These are phyloP conservation scores for Capreolus pygargus DNA, from an alignment of 2,113 vertebrate species.

Conservation along the genomic window DNA sequence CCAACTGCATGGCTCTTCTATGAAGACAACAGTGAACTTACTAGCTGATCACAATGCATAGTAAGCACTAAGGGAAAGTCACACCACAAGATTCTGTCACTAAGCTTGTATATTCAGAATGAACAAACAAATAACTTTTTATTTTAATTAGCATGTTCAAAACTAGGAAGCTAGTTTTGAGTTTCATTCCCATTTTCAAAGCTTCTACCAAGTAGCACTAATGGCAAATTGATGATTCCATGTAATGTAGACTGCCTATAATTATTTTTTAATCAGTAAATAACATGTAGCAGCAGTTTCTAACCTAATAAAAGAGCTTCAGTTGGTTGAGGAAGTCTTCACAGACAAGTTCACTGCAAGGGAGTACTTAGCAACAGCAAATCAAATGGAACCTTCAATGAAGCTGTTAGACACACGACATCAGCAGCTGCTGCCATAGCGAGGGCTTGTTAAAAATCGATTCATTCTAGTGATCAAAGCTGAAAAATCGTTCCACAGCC, in stretches of 20 bases:
- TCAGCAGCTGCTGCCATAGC: neutral
- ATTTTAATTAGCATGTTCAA: slow-evolving; percentile 66
- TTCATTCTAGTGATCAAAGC: slow-evolving; percentile 75
- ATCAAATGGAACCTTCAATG: slow-evolving; percentile 70
- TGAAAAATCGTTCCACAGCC: slow-evolving; percentile 59
- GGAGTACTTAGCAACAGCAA: slow-evolving; percentile 80
- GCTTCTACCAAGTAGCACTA: slow-evolving; percentile 71
- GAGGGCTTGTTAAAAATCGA: slow-evolving; percentile 72
- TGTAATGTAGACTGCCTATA: slow-evolving; percentile 79
- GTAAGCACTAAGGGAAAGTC: slow-evolving; percentile 67
- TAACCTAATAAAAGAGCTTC: slow-evolving; percentile 81
- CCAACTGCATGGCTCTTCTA: neutral
- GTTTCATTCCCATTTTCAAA: slow-evolving; percentile 73
- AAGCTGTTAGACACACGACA: slow-evolving; percentile 68
- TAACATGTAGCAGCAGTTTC: slow-evolving; percentile 84
- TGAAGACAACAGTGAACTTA: slow-evolving; percentile 24
- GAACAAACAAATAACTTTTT: slow-evolving; percentile 59
- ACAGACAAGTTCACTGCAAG: slow-evolving; percentile 70
- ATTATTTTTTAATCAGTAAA: slow-evolving; percentile 85
- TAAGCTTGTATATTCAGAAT: slow-evolving; percentile 53
- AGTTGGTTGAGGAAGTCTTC: slow-evolving; percentile 75
- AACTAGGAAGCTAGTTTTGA: slow-evolving; percentile 75
- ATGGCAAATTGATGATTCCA: slow-evolving; percentile 81
- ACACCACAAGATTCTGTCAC: slow-evolving; percentile 65
- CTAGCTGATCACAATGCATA: slow-evolving; percentile 68